These are phyloP conservation scores for Drosophila anceps DNA, from an alignment of 2,888 invertebrate species.

Conservation along the genomic window DNA sequence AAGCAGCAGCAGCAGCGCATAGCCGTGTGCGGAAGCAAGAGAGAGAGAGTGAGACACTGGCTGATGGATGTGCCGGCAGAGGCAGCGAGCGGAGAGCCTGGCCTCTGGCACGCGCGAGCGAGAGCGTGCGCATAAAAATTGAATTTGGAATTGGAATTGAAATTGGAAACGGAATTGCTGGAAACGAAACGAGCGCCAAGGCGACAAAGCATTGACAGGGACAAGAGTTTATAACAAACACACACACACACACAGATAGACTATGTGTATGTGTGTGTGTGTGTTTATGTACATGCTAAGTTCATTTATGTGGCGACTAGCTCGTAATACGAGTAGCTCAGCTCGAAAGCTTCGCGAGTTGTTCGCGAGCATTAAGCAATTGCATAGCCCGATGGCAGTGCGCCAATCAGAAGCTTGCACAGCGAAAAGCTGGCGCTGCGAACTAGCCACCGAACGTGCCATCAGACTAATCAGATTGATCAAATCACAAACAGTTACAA, in stretches of 20 bases:
- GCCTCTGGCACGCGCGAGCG: constrained; percentile 29
- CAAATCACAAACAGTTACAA: constrained; percentile 38
- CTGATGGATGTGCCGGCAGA: constrained; percentile 1
- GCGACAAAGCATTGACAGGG: constrained; percentile 35
- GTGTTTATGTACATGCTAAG: constrained; percentile 18
- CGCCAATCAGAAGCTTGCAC: constrained; percentile 52
- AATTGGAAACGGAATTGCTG: constrained; percentile 64
- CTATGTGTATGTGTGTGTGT: not conserved
- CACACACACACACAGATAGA: constrained; percentile 2
- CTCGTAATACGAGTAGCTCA: constrained; percentile 55
- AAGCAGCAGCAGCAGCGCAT: constrained; percentile 19
- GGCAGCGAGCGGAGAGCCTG: constrained; percentile 13
- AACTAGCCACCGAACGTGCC: constrained; percentile 37
- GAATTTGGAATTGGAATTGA: constrained; percentile 58
- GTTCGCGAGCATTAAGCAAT: constrained; percentile 37
- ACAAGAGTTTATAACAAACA: constrained; percentile 35
- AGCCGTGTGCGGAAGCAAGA: constrained; percentile 23
- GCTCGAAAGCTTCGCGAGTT: constrained; percentile 29
- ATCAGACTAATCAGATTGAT: constrained; percentile 50
- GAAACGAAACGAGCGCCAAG: constrained; percentile 60
- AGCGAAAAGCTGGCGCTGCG: constrained; percentile 13
- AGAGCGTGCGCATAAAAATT: constrained; percentile 71
- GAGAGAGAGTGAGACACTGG: constrained; percentile 25
- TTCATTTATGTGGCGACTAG: constrained; percentile 10
- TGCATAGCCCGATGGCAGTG: constrained; percentile 19